Conservation (phyloP, 35 echinoderm and acorn worm genomes). For the Ophioderma brevispina region DNA sequence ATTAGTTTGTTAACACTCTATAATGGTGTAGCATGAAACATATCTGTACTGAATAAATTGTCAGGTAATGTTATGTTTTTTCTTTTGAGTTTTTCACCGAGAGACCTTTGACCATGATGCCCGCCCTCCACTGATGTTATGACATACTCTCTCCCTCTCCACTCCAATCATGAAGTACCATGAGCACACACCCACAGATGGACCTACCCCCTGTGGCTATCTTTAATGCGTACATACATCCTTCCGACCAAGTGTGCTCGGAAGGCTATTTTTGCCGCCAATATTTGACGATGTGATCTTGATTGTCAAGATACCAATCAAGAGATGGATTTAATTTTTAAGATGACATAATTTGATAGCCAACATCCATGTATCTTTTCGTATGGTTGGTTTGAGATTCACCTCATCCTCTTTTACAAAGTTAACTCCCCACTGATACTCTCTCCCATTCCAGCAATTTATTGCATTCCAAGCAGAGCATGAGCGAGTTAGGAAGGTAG, state of each 20-base stretch:
- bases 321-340: too few relatives aligned
- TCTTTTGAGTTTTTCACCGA: not conserved
- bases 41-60: too few relatives aligned
- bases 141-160: not conserved
- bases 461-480: constrained; percentile 72
- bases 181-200: not conserved
- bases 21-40: too few relatives aligned
- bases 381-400: not conserved
- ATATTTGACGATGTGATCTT: not conserved
- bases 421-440: not conserved
- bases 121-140: not conserved
- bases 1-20: too few relatives aligned
- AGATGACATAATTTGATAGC: too few relatives aligned
- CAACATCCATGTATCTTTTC: too few relatives aligned
- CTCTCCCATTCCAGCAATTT: constrained; percentile 61
- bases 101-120: not conserved
- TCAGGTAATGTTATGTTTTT: too few relatives aligned
- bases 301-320: too few relatives aligned
- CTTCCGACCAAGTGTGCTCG: not conserved
- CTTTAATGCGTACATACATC: not conserved
- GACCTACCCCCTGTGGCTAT: too few relatives aligned
- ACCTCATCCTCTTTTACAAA: not conserved
- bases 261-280: not conserved
- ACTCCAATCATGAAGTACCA: not conserved
- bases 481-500: constrained; percentile 55